Evolutionary conservation across 1,140 invertebrate species (phyloP), one percentile per base, ranked within the genome.

Genomic region (Ostrea edulis): DNA sequence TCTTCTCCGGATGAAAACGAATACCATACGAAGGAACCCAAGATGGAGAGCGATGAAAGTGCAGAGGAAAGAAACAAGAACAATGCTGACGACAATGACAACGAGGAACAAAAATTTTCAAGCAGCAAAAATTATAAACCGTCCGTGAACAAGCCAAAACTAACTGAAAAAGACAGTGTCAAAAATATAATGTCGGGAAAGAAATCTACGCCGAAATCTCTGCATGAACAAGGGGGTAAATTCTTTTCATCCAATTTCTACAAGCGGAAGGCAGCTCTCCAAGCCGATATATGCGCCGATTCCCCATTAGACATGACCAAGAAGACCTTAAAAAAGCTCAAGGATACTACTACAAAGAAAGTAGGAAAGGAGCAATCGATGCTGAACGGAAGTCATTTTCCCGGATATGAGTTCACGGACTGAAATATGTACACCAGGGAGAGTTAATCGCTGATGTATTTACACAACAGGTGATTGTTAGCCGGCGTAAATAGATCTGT

Each of bases 351-450:
- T 8, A 51, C 17, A 4, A 58, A 62, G 51, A 85, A 62, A 17
- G 17, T 62, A 11, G 55, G 25, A 35, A 85, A 85, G 35, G 53
- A 35, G 11, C 51, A 85, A 58, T 58, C 51, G 4, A 51, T 52
- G n/a, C n/a, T 85, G 83, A 55, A 55, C 83, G 55, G 83, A 85
- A 58, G n/a, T 29, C 83, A 22, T 22, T 85, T 58, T 85, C 83
- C 83, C 51, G 83, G 29, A 35, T 85, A 58, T 14, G 83, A 85
- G 53, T 85, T 85, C 55, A 85, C 83, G 11, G 83, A 85, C 55
- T 85, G 25, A 62, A 22, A 17, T 0, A 5, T 82, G 81, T 2
- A 51, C 0, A 20, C 11, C 4, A 20, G 52, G 17, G 35, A 51
- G 20, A 22, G 17, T 83, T 81, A 51, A 22, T 29, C 9, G 71